Evolutionary conservation across 2,113 vertebrate species (phyloP).

Genomic region (Montifringilla adamsi): DNA sequence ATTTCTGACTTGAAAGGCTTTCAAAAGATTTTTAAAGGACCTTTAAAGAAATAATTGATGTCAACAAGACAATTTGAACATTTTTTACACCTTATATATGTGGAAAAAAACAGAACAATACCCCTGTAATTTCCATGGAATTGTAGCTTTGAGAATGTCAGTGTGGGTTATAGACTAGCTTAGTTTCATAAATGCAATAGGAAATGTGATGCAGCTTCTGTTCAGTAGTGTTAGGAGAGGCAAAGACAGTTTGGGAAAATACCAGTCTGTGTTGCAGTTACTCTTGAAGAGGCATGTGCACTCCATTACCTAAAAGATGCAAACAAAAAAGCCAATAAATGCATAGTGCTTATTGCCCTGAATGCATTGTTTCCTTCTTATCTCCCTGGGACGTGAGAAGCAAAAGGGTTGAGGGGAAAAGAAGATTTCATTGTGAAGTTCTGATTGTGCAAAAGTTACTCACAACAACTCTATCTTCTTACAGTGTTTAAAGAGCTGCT

Average conservation of each 20-base stretch:
- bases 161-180: neutral
- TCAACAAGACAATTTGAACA: neutral
- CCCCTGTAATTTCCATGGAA: neutral
- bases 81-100: neutral
- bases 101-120: neutral
- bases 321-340: neutral
- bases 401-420: neutral
- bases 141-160: neutral
- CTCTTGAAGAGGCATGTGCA: neutral
- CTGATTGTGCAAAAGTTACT: neutral
- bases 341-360: neutral
- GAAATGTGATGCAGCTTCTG: neutral
- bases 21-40: neutral
- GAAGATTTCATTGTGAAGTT: neutral
- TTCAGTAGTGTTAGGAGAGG: neutral
- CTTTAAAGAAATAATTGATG: neutral
- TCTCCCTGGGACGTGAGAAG: neutral
- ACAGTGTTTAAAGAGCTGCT: constrained; percentile 95
- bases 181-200: neutral
- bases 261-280: neutral
- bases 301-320: neutral
- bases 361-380: neutral
- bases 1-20: neutral
- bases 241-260: neutral
- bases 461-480: neutral